These are phyloP conservation scores for Lacerta bilineata DNA, from an alignment of 2,797 vertebrate genomes.

Conservation along the genomic window DNA sequence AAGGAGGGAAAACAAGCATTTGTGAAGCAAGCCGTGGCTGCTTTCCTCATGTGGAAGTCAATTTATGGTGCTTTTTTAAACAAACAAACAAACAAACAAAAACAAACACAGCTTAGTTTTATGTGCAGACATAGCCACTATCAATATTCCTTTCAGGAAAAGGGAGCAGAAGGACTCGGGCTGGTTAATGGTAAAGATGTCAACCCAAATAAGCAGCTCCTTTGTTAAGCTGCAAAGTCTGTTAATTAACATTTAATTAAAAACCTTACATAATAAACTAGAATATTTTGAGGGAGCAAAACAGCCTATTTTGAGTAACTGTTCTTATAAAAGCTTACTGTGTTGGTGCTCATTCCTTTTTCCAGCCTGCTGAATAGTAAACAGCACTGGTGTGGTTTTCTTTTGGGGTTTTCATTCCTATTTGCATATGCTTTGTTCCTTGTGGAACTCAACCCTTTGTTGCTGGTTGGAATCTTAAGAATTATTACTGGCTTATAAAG, in stretches of 20 bases:
- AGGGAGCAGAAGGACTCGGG: not conserved
- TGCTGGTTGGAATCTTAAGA: not conserved
- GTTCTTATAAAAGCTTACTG: not conserved
- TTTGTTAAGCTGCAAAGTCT: not conserved
- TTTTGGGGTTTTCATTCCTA: not conserved
- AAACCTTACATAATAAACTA: not conserved
- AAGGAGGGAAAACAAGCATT: no score
- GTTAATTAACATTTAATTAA: not conserved
- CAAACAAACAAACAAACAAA: no score
- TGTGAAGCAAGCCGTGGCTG: no score
- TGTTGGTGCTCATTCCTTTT: not conserved
- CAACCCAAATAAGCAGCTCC: no score
- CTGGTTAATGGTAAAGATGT: not conserved
- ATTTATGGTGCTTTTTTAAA: no score
- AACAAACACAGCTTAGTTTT: no score
- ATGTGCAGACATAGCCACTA: no score
- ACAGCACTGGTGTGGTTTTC: not conserved
- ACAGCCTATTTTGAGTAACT: not conserved
- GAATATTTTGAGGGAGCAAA: not conserved
- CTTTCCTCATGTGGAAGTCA: no score
- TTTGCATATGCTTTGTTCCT: not conserved
- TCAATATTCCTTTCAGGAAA: not conserved
- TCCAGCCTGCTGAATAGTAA: not conserved
- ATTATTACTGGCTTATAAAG: not conserved
- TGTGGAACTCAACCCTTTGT: not conserved